These are phyloP conservation scores for Tenthredo distinguenda DNA, from an alignment of 2,888 invertebrate species.

Conservation along the genomic window DNA sequence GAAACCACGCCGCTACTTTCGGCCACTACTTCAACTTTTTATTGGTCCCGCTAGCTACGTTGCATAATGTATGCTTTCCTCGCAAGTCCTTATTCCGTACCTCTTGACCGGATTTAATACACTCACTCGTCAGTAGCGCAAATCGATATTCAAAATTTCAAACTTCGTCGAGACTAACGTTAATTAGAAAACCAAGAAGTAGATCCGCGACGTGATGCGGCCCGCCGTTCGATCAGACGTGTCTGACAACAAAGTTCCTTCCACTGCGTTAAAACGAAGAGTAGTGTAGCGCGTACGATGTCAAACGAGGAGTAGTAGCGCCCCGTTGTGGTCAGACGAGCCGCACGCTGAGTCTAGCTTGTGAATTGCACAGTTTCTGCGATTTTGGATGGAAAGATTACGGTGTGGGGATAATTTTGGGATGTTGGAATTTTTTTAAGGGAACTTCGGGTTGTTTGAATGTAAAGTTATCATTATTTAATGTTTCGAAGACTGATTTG, in stretches of 20 bases:
- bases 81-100: not conserved
- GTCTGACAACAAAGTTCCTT: not conserved
- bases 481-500: not conserved
- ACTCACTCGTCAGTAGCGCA: not conserved
- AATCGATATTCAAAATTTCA: not conserved
- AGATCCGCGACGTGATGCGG: not conserved
- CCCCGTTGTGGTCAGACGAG: not conserved
- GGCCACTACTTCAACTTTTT: slow-evolving; percentile 58
- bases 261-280: slow-evolving; percentile 3
- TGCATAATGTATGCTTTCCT: slow-evolving; percentile 31
- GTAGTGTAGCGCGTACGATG: not conserved
- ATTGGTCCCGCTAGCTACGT: slow-evolving; percentile 49
- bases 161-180: not conserved
- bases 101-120: not conserved
- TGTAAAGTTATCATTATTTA: not conserved
- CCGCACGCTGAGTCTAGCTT: not conserved
- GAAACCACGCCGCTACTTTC: slow-evolving; percentile 56
- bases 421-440: not conserved
- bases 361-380: not conserved
- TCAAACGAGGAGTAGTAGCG: slow-evolving; percentile 14
- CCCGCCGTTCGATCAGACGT: not conserved
- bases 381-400: not conserved
- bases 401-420: not conserved
- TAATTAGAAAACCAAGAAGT: not conserved
- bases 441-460: not conserved